Evolutionary conservation across 1,140 invertebrate species (phyloP), one percentile per base, ranked within the genome.

Genomic region (Littorina saxatilis): DNA sequence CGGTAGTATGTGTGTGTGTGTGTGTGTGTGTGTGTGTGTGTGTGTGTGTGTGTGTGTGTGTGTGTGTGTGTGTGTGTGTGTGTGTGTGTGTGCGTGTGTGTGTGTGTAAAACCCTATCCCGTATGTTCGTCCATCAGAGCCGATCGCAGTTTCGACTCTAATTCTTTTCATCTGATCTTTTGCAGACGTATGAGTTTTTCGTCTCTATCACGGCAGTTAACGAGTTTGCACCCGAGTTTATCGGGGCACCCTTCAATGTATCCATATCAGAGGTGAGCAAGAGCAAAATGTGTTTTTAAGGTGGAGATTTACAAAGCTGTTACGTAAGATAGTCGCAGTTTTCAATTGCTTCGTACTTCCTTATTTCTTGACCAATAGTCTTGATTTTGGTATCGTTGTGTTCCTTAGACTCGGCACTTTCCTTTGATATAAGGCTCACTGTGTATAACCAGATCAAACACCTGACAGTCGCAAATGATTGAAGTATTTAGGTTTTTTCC

Each of bases 151-250:
- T 32, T 63, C 7, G 23, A 63, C 23, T 7, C 23, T 32, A 32
- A 5, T 11, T 7, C 58, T 9, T 63, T n/a, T 23, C 23, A 7
- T n/a, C 7, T n/a, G 7, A 4, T 63, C 7, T 68, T 37, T 68
- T 47, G 27, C 72, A 52, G 50, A 27, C n/a, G 5, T 50, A 32
- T 43, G 72, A 52, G 5, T 50, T 75, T 29, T 75, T 75, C 43
- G 2, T 75, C 27, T 52, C 0, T 2, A 13, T 75, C 27, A 13
- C 15, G 23, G 3, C 39, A 1, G 72, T 75, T n/a, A 75, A 75
- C n/a, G 72, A 75, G 72, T 75, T 23, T 75, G 13, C 3, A 13
- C 72, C 72, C 32, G n/a, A 75, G n/a, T 75, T 75, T 29, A 5
- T 75, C 9, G 43, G 72, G 11, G 72, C 43, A 32, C 72, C 72